Evolutionary conservation across 1,140 invertebrate species (phyloP).

Genomic region (Lasioglossum albipes): DNA sequence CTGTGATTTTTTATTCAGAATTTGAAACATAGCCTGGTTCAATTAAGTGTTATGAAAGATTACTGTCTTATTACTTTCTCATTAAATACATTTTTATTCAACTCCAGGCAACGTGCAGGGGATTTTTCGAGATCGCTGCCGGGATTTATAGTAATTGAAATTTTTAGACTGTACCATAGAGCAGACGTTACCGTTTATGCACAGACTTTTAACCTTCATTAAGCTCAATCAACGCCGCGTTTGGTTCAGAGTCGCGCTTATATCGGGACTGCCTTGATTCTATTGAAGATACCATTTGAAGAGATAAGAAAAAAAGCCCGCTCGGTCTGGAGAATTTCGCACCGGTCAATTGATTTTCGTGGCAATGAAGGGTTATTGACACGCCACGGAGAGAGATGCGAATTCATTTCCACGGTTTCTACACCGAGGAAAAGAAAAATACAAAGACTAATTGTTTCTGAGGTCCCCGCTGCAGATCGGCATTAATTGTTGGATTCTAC

Average conservation of each 20-base stretch:
- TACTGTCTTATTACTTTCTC: no score
- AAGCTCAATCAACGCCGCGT: constrained; percentile 27
- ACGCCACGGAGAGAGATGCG: neutral
- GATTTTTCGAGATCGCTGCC: no score
- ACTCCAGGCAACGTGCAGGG: no score
- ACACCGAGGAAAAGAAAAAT: neutral
- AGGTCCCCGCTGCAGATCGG: neutral
- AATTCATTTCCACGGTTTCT: neutral
- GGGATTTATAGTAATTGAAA: neutral
- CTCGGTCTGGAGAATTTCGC: neutral
- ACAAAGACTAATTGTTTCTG: neutral
- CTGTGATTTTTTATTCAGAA: no score
- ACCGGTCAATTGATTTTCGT: neutral
- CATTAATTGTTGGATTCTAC: neutral
- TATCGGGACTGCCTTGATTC: constrained; percentile 17
- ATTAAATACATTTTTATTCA: no score
- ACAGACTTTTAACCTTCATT: constrained; percentile 27
- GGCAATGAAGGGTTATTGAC: neutral
- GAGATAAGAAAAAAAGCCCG: constrained; percentile 1
- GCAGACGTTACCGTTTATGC: neutral
- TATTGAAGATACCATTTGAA: constrained; percentile 9
- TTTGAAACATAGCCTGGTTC: no score
- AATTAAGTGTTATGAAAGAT: no score
- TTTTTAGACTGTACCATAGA: neutral
- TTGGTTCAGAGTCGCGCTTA: constrained; percentile 23